Percentiles rank a stretch among this genome's conserved stretches.
phyloP scores from a whole-genome alignment of 1,140 invertebrate genomes.

The Bicyclus anynana region DNA sequence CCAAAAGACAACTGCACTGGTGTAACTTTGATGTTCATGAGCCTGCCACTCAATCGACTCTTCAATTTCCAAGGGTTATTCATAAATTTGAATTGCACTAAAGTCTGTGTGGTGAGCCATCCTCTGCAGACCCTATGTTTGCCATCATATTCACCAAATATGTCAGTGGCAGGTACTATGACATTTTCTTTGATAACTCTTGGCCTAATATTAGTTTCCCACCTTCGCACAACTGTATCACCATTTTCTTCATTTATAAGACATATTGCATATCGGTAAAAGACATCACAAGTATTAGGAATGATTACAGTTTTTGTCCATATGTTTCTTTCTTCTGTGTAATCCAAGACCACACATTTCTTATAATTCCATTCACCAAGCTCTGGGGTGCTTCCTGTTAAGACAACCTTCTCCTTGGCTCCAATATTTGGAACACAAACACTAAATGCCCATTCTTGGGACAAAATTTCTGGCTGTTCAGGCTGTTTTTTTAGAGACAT shows the following conservation, averaged over 20 bases:
- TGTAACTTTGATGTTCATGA: constrained; percentile 86
- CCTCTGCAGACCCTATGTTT: constrained; percentile 84
- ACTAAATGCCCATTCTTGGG: constrained; percentile 70
- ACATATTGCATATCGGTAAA: constrained; percentile 89
- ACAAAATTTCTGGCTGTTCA: constrained; percentile 34
- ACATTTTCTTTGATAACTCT: constrained; percentile 69
- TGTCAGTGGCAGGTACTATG: constrained; percentile 56
- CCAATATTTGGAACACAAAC: constrained; percentile 55
- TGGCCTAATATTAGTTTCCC: constrained; percentile 90
- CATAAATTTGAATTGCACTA: constrained; percentile 92
- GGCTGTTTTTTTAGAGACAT: constrained; percentile 45
- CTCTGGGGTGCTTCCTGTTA: constrained; percentile 52
- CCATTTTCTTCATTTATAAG: constrained; percentile 77
- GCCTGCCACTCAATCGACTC: constrained; percentile 80
- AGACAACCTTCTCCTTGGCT: constrained; percentile 50
- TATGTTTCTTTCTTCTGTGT: constrained; percentile 55
- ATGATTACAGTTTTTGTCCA: constrained; percentile 79
- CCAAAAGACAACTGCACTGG: constrained; percentile 83
- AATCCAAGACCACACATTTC: constrained; percentile 68
- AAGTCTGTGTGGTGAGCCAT: constrained; percentile 91
- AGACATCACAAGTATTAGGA: constrained; percentile 81
- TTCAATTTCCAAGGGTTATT: constrained; percentile 91
- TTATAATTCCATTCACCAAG: constrained; percentile 74
- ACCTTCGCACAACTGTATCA: constrained; percentile 84
- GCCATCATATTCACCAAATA: constrained; percentile 83